phyloP scores from a whole-genome alignment of 1,140 invertebrate species.

The Euura lappo region DNA sequence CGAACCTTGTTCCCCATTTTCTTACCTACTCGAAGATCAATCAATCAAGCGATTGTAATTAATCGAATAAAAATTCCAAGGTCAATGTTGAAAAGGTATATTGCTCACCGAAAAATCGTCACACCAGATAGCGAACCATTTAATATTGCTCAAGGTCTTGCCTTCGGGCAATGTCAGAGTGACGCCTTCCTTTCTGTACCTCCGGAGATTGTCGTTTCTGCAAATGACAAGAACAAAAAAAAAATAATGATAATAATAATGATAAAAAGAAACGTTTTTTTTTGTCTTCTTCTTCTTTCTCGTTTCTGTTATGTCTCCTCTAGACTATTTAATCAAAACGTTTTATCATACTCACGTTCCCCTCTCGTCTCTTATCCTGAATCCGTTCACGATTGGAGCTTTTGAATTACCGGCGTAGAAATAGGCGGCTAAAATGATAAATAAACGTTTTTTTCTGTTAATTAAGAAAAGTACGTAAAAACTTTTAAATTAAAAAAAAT shows the following conservation, averaged over 20 bases:
- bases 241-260: no score
- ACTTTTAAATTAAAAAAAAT: no score
- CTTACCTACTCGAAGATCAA: background rate
- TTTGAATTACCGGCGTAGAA: slow-evolving; percentile 83
- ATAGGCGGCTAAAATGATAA: slow-evolving; percentile 74
- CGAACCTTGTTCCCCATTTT: background rate
- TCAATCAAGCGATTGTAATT: no score
- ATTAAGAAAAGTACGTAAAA: no score
- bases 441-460: background rate
- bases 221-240: slow-evolving; percentile 17
- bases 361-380: slow-evolving; percentile 80
- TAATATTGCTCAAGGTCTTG: slow-evolving; percentile 80
- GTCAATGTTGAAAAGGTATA: slow-evolving; percentile 12
- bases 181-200: slow-evolving; percentile 80
- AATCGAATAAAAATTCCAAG: no score
- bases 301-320: no score
- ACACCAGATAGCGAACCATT: slow-evolving; percentile 91
- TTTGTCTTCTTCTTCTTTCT: no score
- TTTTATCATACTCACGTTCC: slow-evolving; percentile 61
- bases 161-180: slow-evolving; percentile 87
- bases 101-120: slow-evolving; percentile 83
- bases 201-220: slow-evolving; percentile 72
- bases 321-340: no score
- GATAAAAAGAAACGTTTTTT: no score
- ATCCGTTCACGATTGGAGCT: slow-evolving; percentile 70